These are phyloP conservation scores for Gyrodactylus salaris DNA, from an alignment of 1,140 invertebrate species.

Conservation along the genomic window DNA sequence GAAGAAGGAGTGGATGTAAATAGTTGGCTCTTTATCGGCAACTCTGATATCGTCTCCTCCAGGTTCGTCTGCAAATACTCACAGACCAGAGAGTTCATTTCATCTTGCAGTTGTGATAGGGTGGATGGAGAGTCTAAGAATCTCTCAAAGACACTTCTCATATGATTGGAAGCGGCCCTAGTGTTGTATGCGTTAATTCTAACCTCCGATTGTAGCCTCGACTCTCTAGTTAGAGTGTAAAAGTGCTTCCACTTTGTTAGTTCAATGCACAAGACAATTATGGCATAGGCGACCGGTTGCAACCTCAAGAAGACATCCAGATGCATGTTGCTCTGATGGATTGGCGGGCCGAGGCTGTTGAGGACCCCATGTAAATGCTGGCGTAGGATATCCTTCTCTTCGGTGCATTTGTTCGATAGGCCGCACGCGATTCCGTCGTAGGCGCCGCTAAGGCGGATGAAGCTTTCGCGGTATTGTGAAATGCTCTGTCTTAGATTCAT, in stretches of 20 bases:
- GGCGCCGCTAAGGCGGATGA: not conserved
- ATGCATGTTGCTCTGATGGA: not conserved
- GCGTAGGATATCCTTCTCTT: not conserved
- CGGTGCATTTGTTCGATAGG: not conserved
- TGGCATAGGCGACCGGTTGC: not conserved
- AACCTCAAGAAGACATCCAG: not conserved
- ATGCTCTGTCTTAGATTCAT: not conserved
- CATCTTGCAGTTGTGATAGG: slow-evolving; percentile 7
- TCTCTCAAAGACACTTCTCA: not conserved
- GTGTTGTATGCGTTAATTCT: not conserved
- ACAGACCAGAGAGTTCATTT: slow-evolving; percentile 18
- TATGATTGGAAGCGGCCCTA: not conserved
- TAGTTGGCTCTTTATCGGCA: not conserved
- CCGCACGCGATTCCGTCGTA: not conserved
- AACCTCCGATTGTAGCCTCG: not conserved
- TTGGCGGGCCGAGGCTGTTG: not conserved
- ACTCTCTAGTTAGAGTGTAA: not conserved
- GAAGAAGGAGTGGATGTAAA: not conserved
- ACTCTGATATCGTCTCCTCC: not conserved
- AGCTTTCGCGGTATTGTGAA: not conserved
- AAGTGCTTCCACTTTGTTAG: not conserved
- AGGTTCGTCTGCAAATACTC: slow-evolving; percentile 12
- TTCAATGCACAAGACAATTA: not conserved
- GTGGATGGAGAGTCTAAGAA: not conserved
- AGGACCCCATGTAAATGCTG: not conserved